Evolutionary conservation across 2,113 vertebrate genomes (phyloP), one percentile per base, ranked within the genome.

Genomic region (Petromus typicus): DNA sequence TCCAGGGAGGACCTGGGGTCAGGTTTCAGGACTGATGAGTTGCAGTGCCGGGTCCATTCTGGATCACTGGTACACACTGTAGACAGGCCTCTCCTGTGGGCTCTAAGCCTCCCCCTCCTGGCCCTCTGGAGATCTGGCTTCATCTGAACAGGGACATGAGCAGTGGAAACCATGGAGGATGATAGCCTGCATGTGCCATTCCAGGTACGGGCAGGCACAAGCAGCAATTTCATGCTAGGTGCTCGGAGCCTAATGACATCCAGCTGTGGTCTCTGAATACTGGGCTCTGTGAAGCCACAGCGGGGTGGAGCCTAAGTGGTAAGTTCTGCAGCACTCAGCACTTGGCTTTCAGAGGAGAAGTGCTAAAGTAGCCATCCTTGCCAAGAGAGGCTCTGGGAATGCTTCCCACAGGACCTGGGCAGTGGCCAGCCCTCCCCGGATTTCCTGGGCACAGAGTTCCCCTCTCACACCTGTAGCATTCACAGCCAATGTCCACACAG

Each of bases 201-300:
- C 37, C 25, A 66, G 91, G 45, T 83, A 69, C 30, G 3, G 9
- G 3, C 81, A 45, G 76, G 89, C 54, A 40, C 64, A 63, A 64
- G 79, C 64, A 80, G 67, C 5, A 6, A 83, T 95, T 95, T 96
- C 56, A 78, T 0, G 7, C 80, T 83, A 71, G 90, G 78, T 30
- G 94, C 89, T 96, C 92, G 82, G 73, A 69, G 54, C 25, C 40
- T 97, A 96, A 97, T 95, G 86, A 92, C 69, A 96, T 91, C 96
- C 97, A 98, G 96, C 95, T 98, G 97, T 71, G 64, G 78, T 92
- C 34, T 84, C 83, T 95, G 86, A 92, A 89, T 69, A 64, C 37
- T 32, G 8, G 86, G 27, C 76, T 83, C 79, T 63, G n/a, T 32
- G 83, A 95, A 93, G 80, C 67, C 67, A 90, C 57, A 84, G 57